Conservation (phyloP, 2,888 invertebrate genomes). For the Lissonota sp. region DNA sequence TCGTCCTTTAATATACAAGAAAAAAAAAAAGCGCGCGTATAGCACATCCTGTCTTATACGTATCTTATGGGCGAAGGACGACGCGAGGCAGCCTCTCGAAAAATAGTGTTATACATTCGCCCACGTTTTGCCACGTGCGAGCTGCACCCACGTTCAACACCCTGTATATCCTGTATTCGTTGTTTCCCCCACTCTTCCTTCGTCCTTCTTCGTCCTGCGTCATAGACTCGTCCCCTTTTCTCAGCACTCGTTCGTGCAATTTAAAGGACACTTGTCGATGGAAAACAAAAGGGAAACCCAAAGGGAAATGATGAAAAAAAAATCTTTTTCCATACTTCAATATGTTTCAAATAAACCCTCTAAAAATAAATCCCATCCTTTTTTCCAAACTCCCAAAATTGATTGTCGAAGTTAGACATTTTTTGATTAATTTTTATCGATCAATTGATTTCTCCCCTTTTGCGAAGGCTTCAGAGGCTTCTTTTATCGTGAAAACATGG, state of each 20-base stretch:
- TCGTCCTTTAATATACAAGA: slow-evolving; percentile 18
- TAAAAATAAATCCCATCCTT: too few relatives aligned
- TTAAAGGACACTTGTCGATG: background rate
- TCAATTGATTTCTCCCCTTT: too few relatives aligned
- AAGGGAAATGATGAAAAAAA: background rate
- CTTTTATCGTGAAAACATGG: too few relatives aligned
- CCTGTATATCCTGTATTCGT: slow-evolving; percentile 1
- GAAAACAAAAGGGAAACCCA: background rate
- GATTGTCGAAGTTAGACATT: too few relatives aligned
- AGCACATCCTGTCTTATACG: background rate
- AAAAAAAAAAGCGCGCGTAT: background rate
- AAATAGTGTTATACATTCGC: slow-evolving; percentile 3
- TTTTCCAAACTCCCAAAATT: too few relatives aligned
- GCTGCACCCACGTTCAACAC: background rate
- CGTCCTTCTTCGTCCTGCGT: slow-evolving; percentile 25
- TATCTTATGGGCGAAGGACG: background rate
- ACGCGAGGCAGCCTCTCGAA: slow-evolving; percentile 6
- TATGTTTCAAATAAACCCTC: too few relatives aligned
- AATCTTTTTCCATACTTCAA: too few relatives aligned
- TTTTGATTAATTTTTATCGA: too few relatives aligned
- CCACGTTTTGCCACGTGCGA: slow-evolving; percentile 32
- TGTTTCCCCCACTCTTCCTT: background rate
- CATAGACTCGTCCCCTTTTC: slow-evolving; percentile 3
- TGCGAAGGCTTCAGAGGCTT: too few relatives aligned
- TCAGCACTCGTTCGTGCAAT: slow-evolving; percentile 3